Evolutionary conservation across 2,888 invertebrate genomes (phyloP), one percentile per base, ranked within the genome.

Genomic region (Lordiphosa andalusiaca): DNA sequence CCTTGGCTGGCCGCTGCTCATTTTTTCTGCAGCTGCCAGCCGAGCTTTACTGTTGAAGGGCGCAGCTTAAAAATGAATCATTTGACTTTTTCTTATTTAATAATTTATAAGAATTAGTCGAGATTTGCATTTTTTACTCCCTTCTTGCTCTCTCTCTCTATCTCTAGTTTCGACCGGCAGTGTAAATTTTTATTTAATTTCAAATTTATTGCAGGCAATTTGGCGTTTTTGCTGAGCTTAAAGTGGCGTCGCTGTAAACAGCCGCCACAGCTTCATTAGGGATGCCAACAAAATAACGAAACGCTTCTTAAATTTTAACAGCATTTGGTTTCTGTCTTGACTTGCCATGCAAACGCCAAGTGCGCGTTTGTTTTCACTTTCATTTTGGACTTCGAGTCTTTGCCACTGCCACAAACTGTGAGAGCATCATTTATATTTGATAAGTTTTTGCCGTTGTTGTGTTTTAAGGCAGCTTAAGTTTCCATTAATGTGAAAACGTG

Each of bases 41-140:
- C 76, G 81, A 76, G 80, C 80, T 85, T 85, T 81, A 69, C 73
- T 84, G 85, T 84, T 85, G 81, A 81, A 85, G 80, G 84, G 69
- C 66, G 84, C 64, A 84, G 81, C 85, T 81, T 81, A 81, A 85
- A 84, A 85, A 84, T 85, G 85, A 81, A 81, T 85, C 81, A 81
- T 81, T 81, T 84, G 71, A 81, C 84, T 85, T 81, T 84, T 78
- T 81, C 85, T 76, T 81, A 81, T 81, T 85, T 73, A 81, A 81
- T 81, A 81, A 81, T 81, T 81, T 81, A 81, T 85, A 81, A 81
- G 81, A 81, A 81, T 81, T 81, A 81, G 86, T 82, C 71, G 82
- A 85, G 81, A 81, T 81, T 85, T 81, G 84, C 85, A 85, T 81
- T 81, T 85, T 72, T 76, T 72, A 42, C 37, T 47, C 13, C 51